Evolutionary conservation across 1,140 invertebrate genomes (phyloP), one percentile per base, ranked within the genome.

Genomic region (Patella vulgata): DNA sequence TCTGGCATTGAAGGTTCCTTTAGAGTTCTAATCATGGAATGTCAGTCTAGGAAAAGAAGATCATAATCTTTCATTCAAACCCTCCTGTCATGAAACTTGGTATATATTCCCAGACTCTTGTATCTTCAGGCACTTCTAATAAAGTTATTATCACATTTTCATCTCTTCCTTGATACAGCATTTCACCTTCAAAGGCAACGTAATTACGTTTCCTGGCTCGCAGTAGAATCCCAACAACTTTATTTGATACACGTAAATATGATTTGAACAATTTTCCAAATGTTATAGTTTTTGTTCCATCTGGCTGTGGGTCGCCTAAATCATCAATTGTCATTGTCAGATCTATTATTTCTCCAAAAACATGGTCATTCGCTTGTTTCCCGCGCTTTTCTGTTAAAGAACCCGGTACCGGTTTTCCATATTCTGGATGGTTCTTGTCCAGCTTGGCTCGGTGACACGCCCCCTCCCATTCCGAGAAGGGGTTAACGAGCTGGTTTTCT

Each of bases 221-320:
- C 60, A 99, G 81, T 23, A 99, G 84, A 47, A 98, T 88, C 8
- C 96, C 97, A 3, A 98, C 96, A 12, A 96, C 88, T 53, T 97
- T 97, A 82, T 96, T 93, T 33, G 93, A 96, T 72, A 98, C 96
- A 33, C 90, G 89, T 31, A 93, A 94, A 85, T 98, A 98, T 75
- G 96, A 91, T 89, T 93, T 89, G 82, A 98, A 98, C 27, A 98
- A 85, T 78, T 94, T 90, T 14, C 94, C 94, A 77, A 98, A 98
- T 33, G 88, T 89, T 59, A 97, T 96, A 5, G 89, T 89, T 66
- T 78, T 87, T 84, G 75, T 84, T 12, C 82, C 85, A 75, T 87
- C 85, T 36, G 33, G 33, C 14, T 36, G 33, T 5, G 33, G 33
- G 5, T 36, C 33, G 14, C 33, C 33, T 8, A 36, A 8, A 36